Evolutionary conservation across 2,888 invertebrate genomes (phyloP), one percentile per base, ranked within the genome.

Genomic region (Hypercompe scribonia): DNA sequence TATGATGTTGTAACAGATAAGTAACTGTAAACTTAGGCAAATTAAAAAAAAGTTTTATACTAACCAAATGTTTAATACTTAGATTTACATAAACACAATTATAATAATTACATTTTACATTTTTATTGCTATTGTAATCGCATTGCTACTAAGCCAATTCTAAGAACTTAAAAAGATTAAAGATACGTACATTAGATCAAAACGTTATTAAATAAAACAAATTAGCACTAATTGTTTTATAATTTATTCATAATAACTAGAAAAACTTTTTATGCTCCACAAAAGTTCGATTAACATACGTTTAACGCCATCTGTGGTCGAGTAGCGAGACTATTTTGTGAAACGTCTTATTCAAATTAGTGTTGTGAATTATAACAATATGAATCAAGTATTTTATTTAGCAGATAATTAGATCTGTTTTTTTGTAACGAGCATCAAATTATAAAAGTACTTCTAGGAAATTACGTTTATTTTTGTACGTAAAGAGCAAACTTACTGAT

Each of bases 261-360:
- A 18, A 54, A 34, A 54, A 28, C 33, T 58, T 50, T 34, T 8
- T 36, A 21, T n/a, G 4, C 28, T 28, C 36, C 18, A 0, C 28
- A 21, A 18, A 58, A 15, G 61, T 42, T 28, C 42, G 42, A 24
- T 24, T 3, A 54, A 66, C 71, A 0, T 67, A 91, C 92, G 72
- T 3, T 83, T 88, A 87, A 80, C 94, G 94, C 94, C 95, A 94
- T 93, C 95, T 95, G 21, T 85, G 81, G 82, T 77, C 87, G 90
- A 93, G 93, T 95, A 94, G 95, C 92, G 65, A 82, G 89, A 94
- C 91, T 90, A 86, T 71, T 70, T 3, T 18, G 15, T 7, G 31
- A 31, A 15, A 61, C 1, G 15, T 58, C 7, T 18, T 2, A 7
- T 61, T 18, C 61, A 28, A 58, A 28, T 1, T n/a, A 15, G 0